phyloP scores from a whole-genome alignment of 2,888 invertebrate genomes.

The Pomacea canaliculata region DNA sequence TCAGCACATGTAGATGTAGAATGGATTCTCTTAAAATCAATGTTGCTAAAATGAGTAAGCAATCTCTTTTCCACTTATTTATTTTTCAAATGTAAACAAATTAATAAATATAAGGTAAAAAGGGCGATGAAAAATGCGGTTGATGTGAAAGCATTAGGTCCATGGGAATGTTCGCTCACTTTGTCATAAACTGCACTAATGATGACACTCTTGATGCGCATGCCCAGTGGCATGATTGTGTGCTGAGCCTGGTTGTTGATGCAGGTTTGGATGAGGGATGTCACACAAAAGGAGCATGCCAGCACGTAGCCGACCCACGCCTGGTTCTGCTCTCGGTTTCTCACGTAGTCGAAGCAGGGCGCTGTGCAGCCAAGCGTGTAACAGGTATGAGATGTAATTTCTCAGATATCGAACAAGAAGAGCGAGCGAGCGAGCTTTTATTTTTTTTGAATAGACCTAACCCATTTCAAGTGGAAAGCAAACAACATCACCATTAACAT shows the following conservation, averaged over 20 bases:
- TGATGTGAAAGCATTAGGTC: too few relatives aligned
- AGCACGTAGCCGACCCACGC: background rate
- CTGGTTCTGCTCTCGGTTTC: background rate
- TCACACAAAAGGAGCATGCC: background rate
- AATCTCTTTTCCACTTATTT: too few relatives aligned
- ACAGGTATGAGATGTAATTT: background rate
- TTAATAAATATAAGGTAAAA: too few relatives aligned
- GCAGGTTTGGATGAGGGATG: conserved; percentile 3
- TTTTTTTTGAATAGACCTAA: background rate
- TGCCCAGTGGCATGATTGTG: conserved; percentile 14
- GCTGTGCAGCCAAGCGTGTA: background rate
- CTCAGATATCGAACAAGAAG: too few relatives aligned
- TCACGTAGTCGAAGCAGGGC: conserved; percentile 2
- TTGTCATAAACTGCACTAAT: conserved; percentile 13
- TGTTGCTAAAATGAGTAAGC: too few relatives aligned
- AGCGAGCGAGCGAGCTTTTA: background rate
- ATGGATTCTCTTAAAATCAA: too few relatives aligned
- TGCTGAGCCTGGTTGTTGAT: conserved; percentile 6
- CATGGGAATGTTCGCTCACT: background rate
- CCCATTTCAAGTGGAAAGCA: background rate
- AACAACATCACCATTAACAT: background rate
- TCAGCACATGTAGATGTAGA: too few relatives aligned
- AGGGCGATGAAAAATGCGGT: too few relatives aligned
- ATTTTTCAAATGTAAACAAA: too few relatives aligned
- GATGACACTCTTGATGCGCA: conserved; percentile 8